Base-by-base conservation (phyloP, 2,888 invertebrate genomes). In the Gastracanthus pulcherrimus region DNA sequence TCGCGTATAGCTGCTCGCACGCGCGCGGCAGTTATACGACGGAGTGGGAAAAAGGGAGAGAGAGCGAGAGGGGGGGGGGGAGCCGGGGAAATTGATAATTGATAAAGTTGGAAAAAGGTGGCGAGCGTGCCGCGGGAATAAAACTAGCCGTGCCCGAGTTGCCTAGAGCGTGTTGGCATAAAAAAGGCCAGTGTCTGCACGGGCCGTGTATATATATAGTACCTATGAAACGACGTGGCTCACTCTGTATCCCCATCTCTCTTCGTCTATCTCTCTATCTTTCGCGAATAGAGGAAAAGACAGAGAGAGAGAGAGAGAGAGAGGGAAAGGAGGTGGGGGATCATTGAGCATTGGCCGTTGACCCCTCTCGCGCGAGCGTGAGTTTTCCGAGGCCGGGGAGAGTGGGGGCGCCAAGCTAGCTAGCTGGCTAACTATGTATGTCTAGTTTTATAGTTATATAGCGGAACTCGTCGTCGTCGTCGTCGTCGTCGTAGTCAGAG, bases 331-430 rank as follows among this genome's bases (percentile, higher is more conserved):
- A 26, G 38, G 71, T 75, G 83, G 76, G 83, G 75, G 81, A 85
- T 72, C 77, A 78, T 83, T 83, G 83, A 82, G 76, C 81, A 78
- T 83, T 86, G 86, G 87, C 84, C 87, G 85, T 87, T 87, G 87
- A 87, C 86, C 86, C 76, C 84, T 72, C 45, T 62, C 26, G 60
- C 45, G 70, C 26, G 60, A 80, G 75, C 34, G 48, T 26, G 69
- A 80, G 75, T 80, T 75, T 75, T 80, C 80, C 69, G 38, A 69
- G 75, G 48, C 45, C 34, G n/a, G 72, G 3, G 51, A 31, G 36
- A 7, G 48, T 45, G 60, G 60, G 60, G 69, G 23, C 41, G 55
- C 55, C 23, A n/a, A 51, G 23, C 26, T n/a, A n/a, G n/a, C n/a
- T n/a, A n/a, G n/a, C n/a, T n/a, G 26, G 9, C 55, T 55, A 41